Conservation (phyloP, 2,888 invertebrate genomes). For the Phragmatobia fuliginosa region DNA sequence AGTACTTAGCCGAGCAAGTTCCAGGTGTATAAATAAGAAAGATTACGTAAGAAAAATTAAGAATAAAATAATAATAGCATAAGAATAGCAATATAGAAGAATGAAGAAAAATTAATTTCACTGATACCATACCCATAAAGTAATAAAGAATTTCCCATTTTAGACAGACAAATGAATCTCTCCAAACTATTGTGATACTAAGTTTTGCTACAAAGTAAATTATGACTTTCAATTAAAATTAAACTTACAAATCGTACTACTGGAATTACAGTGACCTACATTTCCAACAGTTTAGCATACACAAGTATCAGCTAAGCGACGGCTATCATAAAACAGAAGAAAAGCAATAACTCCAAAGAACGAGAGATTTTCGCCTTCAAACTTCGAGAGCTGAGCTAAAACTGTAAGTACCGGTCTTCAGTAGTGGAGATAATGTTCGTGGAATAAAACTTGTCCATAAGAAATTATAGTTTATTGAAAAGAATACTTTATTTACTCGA, state of each 20-base stretch:
- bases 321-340: slow-evolving; percentile 33
- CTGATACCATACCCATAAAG: too few species aligned
- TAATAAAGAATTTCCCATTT: neutral
- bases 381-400: slow-evolving; percentile 35
- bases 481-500: neutral
- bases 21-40: too few species aligned
- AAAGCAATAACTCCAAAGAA: slow-evolving; percentile 46
- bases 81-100: too few species aligned
- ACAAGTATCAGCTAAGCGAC: slow-evolving; percentile 44
- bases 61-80: too few species aligned
- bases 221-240: neutral
- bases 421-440: slow-evolving; percentile 18
- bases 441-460: slow-evolving; percentile 20
- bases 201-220: neutral
- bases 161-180: neutral
- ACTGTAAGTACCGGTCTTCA: slow-evolving; percentile 21
- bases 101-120: neutral
- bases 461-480: slow-evolving; percentile 13
- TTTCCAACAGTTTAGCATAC: slow-evolving; percentile 33
- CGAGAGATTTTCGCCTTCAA: slow-evolving; percentile 47
- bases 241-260: neutral
- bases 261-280: slow-evolving; percentile 15
- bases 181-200: too few species aligned
- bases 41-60: neutral
- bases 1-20: too few species aligned